These are phyloP conservation scores for Cryptocephalus moraei DNA, from an alignment of 2,888 invertebrate species.

Conservation along the genomic window DNA sequence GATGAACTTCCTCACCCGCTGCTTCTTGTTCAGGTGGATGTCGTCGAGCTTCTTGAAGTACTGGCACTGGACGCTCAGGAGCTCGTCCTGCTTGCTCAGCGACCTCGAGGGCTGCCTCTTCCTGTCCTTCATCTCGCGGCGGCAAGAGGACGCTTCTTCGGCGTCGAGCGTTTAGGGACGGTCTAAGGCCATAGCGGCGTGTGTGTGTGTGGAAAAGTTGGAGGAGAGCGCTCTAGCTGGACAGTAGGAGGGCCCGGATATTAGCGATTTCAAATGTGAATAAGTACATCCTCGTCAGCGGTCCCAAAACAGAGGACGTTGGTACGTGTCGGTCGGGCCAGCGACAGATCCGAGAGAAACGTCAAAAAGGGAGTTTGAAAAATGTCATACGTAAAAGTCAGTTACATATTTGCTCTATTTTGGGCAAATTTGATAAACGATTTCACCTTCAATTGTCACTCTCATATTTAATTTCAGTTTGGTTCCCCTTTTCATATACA, in stretches of 20 bases:
- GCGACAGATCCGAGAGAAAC: too few species aligned
- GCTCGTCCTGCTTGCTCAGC: constrained; percentile 33
- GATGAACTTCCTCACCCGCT: constrained; percentile 56
- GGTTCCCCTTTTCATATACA: too few species aligned
- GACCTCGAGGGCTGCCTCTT: constrained; percentile 19
- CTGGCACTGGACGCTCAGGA: constrained; percentile 35
- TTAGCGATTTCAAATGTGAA: constrained; percentile 41
- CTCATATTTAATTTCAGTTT: too few species aligned
- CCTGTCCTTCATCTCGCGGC: constrained; percentile 2
- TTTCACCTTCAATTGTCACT: too few species aligned
- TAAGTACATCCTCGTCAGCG: constrained; percentile 40
- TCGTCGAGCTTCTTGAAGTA: constrained; percentile 54
- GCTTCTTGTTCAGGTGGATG: constrained; percentile 43
- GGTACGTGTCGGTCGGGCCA: too few species aligned
- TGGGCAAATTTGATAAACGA: too few species aligned
- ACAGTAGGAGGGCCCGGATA: constrained; percentile 39
- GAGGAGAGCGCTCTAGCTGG: constrained; percentile 5
- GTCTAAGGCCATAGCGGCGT: background rate
- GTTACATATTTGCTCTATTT: too few species aligned
- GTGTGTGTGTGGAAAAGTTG: background rate
- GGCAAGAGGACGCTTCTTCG: background rate
- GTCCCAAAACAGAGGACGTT: constrained; percentile 19
- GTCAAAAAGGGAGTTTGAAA: too few species aligned
- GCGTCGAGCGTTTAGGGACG: background rate
- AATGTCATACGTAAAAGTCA: too few species aligned